Base-by-base conservation (phyloP, 2,888 invertebrate species). In the Andrena fulva region DNA sequence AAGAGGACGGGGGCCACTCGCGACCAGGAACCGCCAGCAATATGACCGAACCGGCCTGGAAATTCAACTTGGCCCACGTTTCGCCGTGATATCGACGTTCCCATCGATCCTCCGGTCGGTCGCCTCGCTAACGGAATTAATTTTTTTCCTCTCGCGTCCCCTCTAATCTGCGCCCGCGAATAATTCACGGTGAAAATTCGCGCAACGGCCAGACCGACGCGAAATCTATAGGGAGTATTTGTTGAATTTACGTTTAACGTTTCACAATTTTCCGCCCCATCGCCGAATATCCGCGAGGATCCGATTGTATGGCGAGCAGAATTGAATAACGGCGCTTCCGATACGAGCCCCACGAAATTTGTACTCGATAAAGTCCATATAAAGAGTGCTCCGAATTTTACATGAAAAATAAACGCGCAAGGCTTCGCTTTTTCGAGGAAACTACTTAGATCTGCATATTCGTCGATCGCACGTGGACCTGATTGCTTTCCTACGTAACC, bases 21-120 rank as follows among this genome's bases (percentile, higher is more conserved):
- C 71, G 80, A 80, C 50, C 71, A 56, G 56, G 56, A 56, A 56
- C 56, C 56, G 24, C 56, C 24, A 24, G 56, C 56, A 24, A 56
- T 56, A 29, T 62, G 69, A 31, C 62, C 35, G 77, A 31, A 52
- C 48, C 63, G 77, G 62, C 70, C 70, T 70, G 70, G 73, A 83
- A 83, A 80, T 80, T 80, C 48, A 75, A 75, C 63, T 82, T 42
- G 48, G n/a, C 52, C 42, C 29, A 33, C 60, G 27, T 62, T 52
- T 60, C 24, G 20, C 31, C 24, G 54, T 33, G 52, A 67, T 69
- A 71, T 71, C 71, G 64, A 54, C 60, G 16, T 27, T 16, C 8
- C 24, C 33, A 59, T 71, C 70, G 71, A 71, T 75, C 71, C 31
- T 33, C 12, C 42, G n/a, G 2, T 27, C 16, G 35, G 29, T 59